A percentile compares a stretch with the other conserved stretches of the same genome.
phyloP scores from a whole-genome alignment of 2,888 invertebrate species.

The Cepaea hortensis region DNA sequence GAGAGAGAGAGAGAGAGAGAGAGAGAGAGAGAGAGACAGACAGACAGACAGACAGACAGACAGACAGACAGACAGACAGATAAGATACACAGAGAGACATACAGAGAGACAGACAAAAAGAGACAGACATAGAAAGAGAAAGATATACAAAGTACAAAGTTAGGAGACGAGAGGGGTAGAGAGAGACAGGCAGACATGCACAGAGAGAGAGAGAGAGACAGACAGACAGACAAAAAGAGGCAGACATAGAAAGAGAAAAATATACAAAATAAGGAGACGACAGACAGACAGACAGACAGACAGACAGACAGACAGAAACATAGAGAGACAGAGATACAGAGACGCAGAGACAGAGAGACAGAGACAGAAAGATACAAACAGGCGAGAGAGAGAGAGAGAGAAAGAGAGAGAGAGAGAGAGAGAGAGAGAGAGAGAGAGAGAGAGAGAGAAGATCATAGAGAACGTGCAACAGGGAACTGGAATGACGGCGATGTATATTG shows the following conservation, averaged over 20 bases:
- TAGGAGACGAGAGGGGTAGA: no score
- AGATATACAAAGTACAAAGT: not conserved
- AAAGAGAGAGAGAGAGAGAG: no score
- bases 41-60: not conserved
- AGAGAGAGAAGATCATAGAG: no score
- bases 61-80: conserved; percentile 7
- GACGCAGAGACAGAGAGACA: conserved; percentile 1
- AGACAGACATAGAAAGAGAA: not conserved
- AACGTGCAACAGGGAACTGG: no score
- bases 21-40: not conserved
- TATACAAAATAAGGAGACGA: no score
- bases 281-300: conserved; percentile 21
- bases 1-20: not conserved
- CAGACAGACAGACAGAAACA: conserved; percentile 30
- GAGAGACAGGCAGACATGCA: no score
- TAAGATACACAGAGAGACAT: not conserved
- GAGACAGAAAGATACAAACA: no score
- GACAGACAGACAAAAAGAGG: no score
- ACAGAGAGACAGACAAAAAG: not conserved
- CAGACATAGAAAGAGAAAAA: no score
- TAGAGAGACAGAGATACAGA: conserved; percentile 27
- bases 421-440: no score
- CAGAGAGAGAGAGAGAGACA: not conserved
- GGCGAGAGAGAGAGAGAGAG: not conserved
- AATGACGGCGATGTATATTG: no score